These are phyloP conservation scores for Gopherus evgoodei DNA, from an alignment of 2,113 vertebrate species.

Conservation along the genomic window DNA sequence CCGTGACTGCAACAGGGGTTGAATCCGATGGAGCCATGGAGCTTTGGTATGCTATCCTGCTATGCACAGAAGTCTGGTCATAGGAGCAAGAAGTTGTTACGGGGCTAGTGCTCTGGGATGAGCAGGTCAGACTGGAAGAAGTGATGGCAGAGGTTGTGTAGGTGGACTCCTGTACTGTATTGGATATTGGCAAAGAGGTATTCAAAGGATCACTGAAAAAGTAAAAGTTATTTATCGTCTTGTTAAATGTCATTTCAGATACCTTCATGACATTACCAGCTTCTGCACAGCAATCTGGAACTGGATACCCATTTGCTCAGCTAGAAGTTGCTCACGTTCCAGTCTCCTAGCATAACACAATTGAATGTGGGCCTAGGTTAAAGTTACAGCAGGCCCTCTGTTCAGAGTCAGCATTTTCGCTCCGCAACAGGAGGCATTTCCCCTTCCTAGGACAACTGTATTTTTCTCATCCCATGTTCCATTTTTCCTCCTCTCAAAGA, in stretches of 20 bases:
- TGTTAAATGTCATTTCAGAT: background rate
- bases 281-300: background rate
- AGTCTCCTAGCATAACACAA: background rate
- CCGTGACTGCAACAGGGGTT: slow-evolving; percentile 62
- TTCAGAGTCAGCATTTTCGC: background rate
- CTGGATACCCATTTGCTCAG: background rate
- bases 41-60: slow-evolving; percentile 81
- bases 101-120: slow-evolving; percentile 76
- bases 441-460: background rate
- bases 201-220: slow-evolving; percentile 82
- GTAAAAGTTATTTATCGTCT: slow-evolving; percentile 50
- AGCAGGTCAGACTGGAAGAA: slow-evolving; percentile 79
- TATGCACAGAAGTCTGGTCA: slow-evolving; percentile 80
- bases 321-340: background rate
- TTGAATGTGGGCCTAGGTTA: background rate
- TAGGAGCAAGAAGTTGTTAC: slow-evolving; percentile 77
- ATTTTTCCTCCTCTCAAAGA: background rate
- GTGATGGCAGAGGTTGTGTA: slow-evolving; percentile 77
- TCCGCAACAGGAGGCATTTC: background rate
- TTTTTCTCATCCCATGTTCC: background rate
- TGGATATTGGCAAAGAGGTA: slow-evolving; percentile 82
- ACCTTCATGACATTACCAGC: background rate
- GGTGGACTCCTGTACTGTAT: slow-evolving; percentile 79
- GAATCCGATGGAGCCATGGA: slow-evolving; percentile 69
- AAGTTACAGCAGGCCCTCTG: background rate